These are phyloP conservation scores for Osmerus eperlanus DNA, from an alignment of 2,113 vertebrate species.

Conservation along the genomic window DNA sequence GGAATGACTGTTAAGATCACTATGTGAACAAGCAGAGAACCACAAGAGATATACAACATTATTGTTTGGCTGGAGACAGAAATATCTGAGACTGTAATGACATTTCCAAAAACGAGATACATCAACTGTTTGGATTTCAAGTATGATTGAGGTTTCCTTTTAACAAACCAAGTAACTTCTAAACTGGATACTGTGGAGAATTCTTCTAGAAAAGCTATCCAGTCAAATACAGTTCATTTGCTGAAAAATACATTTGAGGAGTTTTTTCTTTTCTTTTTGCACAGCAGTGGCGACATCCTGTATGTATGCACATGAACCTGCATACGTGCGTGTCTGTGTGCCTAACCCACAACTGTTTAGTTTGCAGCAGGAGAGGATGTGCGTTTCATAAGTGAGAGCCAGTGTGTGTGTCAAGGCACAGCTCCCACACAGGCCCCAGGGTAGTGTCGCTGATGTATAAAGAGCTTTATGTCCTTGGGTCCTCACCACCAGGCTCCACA, in stretches of 20 bases:
- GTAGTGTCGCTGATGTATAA: constrained; percentile 44
- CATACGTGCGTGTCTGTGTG: background rate
- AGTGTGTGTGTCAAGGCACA: constrained; percentile 27
- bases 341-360: background rate
- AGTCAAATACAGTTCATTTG: too few species aligned
- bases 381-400: constrained; percentile 30
- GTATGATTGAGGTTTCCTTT: too few species aligned
- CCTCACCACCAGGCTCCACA: constrained; percentile 24
- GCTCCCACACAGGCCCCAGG: constrained; percentile 40
- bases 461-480: constrained; percentile 45
- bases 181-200: too few species aligned
- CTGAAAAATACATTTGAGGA: too few species aligned
- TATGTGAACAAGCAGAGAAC: constrained; percentile 15
- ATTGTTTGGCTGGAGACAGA: constrained; percentile 5
- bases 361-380: constrained; percentile 24
- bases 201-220: too few species aligned
- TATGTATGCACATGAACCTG: too few species aligned
- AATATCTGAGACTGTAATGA: background rate
- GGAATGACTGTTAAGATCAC: constrained; percentile 24
- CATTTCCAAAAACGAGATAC: background rate
- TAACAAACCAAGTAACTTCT: too few species aligned
- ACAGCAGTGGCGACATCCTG: too few species aligned
- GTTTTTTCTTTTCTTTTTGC: too few species aligned
- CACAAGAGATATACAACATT: constrained; percentile 1
- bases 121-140: too few species aligned